A percentile compares a stretch with the other conserved stretches of the same genome.
These are phyloP conservation scores for Hypomesus transpacificus DNA, from an alignment of 2,113 vertebrate genomes.

Conservation along the genomic window DNA sequence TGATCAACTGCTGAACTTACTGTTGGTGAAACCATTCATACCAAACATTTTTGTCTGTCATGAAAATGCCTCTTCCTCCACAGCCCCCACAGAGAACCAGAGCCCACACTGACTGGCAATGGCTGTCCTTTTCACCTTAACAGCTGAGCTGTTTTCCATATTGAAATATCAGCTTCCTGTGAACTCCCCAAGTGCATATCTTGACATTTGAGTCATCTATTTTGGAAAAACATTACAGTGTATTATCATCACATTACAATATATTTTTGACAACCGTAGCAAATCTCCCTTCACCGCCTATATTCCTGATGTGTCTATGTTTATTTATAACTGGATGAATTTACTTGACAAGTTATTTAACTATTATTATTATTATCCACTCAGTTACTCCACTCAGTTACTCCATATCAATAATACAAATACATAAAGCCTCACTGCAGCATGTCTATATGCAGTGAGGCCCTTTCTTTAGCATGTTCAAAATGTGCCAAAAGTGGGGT, in stretches of 20 bases:
- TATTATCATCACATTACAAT: constrained; percentile 37
- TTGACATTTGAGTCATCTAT: constrained; percentile 52
- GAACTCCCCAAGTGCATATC: constrained; percentile 27
- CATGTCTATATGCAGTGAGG: no score
- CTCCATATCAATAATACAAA: no score
- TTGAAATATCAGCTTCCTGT: constrained; percentile 33
- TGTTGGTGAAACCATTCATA: neutral
- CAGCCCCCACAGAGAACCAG: no score
- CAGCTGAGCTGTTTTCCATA: constrained; percentile 16
- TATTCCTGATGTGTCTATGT: no score
- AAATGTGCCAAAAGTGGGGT: neutral
- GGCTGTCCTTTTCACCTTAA: constrained; percentile 29
- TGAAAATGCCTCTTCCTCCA: no score
- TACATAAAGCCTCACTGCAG: no score
- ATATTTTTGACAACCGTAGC: no score
- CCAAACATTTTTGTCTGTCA: neutral
- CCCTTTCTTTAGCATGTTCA: no score
- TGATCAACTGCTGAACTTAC: neutral
- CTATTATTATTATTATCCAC: constrained; percentile 30
- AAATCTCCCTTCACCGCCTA: no score
- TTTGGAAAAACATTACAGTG: constrained; percentile 37
- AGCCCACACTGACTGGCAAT: no score
- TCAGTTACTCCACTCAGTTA: no score
- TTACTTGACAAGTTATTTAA: constrained; percentile 41
- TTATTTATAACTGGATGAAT: constrained; percentile 38